These are phyloP conservation scores for Elephantulus edwardii DNA, from an alignment of 2,113 vertebrate species.

Conservation along the genomic window DNA sequence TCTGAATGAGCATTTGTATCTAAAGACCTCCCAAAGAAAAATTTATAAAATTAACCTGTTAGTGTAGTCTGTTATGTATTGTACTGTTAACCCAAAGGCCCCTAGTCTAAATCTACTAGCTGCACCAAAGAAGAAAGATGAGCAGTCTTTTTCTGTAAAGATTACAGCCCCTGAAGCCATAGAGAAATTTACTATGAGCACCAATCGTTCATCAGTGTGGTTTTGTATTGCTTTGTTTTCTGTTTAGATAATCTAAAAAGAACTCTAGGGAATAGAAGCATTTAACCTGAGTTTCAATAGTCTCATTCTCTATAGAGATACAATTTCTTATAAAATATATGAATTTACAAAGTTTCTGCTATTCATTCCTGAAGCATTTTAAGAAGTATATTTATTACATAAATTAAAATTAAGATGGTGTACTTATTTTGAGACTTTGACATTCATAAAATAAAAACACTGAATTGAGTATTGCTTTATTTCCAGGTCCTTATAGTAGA, in stretches of 20 bases:
- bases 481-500: neutral
- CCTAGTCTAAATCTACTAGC: no score
- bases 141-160: no score
- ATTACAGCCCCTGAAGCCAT: no score
- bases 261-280: neutral
- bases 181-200: no score
- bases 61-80: no score
- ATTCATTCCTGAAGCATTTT: neutral
- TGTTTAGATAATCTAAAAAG: neutral
- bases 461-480: neutral
- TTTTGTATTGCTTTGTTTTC: no score
- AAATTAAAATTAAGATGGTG: constrained; percentile 10
- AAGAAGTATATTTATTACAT: neutral
- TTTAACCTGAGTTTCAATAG: no score
- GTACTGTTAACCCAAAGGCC: no score
- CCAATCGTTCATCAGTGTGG: no score
- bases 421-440: neutral
- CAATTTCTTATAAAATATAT: neutral
- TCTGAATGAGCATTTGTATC: neutral
- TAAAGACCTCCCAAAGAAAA: neutral
- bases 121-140: no score
- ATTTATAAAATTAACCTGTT: neutral
- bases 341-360: neutral
- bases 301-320: neutral
- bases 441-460: neutral